phyloP scores from a whole-genome alignment of 2,888 invertebrate species.

The Laothoe populi region DNA sequence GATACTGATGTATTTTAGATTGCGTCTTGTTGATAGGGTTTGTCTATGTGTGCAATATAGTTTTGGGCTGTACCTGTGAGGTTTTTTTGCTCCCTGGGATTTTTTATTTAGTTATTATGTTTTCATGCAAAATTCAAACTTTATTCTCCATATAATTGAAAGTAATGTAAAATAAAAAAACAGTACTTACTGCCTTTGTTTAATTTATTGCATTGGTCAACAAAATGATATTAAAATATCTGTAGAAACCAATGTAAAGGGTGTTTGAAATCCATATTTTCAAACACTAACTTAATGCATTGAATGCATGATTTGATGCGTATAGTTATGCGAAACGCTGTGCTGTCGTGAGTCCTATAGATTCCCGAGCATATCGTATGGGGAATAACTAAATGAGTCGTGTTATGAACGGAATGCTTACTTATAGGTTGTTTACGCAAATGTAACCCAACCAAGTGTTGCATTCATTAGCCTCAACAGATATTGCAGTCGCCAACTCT shows the following conservation, averaged over 20 bases:
- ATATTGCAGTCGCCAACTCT: slow-evolving; percentile 31
- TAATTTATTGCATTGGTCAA: neutral
- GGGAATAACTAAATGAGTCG: slow-evolving; percentile 47
- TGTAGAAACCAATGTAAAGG: neutral
- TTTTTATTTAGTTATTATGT: too few relatives aligned
- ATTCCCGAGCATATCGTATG: slow-evolving; percentile 31
- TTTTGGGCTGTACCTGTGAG: too few relatives aligned
- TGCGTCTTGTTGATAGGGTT: neutral
- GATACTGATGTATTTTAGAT: neutral
- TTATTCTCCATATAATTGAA: too few relatives aligned
- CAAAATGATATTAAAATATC: slow-evolving; percentile 2
- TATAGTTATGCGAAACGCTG: slow-evolving; percentile 27
- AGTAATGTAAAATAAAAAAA: neutral
- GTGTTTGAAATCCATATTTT: slow-evolving; percentile 52
- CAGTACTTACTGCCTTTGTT: neutral
- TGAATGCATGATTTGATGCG: slow-evolving; percentile 32
- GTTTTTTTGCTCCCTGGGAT: too few relatives aligned
- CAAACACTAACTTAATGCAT: slow-evolving; percentile 37
- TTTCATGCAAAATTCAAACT: too few relatives aligned
- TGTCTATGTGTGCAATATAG: too few relatives aligned
- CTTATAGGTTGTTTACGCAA: slow-evolving; percentile 61
- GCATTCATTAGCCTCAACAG: slow-evolving; percentile 54
- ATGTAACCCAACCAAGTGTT: slow-evolving; percentile 49
- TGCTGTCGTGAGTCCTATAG: slow-evolving; percentile 28
- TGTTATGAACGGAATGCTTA: slow-evolving; percentile 59